Evolutionary conservation across 2,797 vertebrate genomes (phyloP).

Genomic region (Scleropages formosus): DNA sequence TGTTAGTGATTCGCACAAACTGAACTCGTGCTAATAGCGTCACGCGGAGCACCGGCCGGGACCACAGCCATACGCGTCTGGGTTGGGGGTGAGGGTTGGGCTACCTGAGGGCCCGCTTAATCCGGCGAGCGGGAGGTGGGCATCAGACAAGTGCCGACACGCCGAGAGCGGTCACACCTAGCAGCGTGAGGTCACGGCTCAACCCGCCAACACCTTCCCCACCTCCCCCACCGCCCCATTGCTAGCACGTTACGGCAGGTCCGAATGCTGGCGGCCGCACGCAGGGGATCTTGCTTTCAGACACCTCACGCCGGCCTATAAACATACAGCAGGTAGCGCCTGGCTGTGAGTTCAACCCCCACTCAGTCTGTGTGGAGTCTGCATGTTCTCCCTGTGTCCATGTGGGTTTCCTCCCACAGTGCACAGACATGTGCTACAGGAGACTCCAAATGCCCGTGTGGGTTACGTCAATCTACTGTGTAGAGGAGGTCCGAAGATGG

Average conservation of each 20-base stretch:
- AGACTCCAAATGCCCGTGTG: no score
- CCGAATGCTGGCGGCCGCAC: background rate
- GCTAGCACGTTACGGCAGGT: background rate
- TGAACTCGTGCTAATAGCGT: constrained; percentile 39
- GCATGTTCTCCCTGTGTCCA: no score
- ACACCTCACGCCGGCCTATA: background rate
- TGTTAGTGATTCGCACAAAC: constrained; percentile 24
- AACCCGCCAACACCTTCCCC: background rate
- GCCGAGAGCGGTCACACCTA: constrained; percentile 30
- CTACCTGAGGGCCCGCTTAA: constrained; percentile 38
- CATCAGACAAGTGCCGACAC: constrained; percentile 50
- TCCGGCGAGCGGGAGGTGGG: constrained; percentile 38
- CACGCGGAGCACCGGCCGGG: constrained; percentile 40
- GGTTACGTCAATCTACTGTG: no score
- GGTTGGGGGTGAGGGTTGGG: constrained; percentile 40
- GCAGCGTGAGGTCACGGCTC: constrained; percentile 12
- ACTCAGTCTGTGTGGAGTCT: no score
- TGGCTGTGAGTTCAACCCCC: no score
- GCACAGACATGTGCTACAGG: no score
- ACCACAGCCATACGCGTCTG: constrained; percentile 38
- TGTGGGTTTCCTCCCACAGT: no score
- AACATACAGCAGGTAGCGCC: background rate
- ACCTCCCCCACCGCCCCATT: background rate
- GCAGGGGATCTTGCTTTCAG: background rate
- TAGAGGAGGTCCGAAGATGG: no score